These are phyloP conservation scores for Paragorgia papillata DNA, from an alignment of 92 coral and sea anemone genomes.

Conservation along the genomic window DNA sequence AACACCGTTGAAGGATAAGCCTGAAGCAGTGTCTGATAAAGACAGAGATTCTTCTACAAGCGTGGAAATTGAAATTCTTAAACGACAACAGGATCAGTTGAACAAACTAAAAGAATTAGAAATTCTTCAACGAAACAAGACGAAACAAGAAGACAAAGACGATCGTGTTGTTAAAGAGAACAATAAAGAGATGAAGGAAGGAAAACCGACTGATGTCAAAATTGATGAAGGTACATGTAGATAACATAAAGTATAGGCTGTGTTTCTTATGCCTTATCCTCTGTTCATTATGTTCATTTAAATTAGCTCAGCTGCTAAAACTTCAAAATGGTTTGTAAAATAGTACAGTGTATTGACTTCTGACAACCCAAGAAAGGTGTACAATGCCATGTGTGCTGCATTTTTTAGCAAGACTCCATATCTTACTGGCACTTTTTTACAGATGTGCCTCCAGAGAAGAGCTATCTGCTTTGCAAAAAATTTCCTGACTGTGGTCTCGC, in stretches of 20 bases:
- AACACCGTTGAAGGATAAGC: neutral
- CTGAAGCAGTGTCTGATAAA: too few relatives aligned
- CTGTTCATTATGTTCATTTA: too few relatives aligned
- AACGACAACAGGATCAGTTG: constrained; percentile 83
- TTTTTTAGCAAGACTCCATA: too few relatives aligned
- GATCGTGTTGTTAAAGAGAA: neutral
- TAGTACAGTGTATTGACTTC: too few relatives aligned
- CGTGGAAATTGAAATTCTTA: constrained; percentile 75
- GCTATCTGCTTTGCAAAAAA: constrained; percentile 63
- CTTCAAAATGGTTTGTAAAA: too few relatives aligned
- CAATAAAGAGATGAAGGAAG: neutral
- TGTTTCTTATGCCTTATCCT: too few relatives aligned
- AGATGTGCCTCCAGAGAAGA: neutral
- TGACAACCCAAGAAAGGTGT: too few relatives aligned
- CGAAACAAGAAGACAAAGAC: constrained; percentile 1
- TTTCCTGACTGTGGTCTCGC: constrained; percentile 91
- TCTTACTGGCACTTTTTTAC: too few relatives aligned
- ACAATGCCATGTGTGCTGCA: too few relatives aligned
- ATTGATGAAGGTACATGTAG: neutral
- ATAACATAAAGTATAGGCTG: too few relatives aligned
- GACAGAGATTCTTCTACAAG: too few relatives aligned
- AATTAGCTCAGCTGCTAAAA: too few relatives aligned
- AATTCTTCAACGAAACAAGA: constrained; percentile 33
- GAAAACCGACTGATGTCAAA: neutral
- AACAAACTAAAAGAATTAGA: constrained; percentile 75